Base-by-base conservation (phyloP, 2,888 invertebrate genomes). In the Drosophila anomelani region DNA sequence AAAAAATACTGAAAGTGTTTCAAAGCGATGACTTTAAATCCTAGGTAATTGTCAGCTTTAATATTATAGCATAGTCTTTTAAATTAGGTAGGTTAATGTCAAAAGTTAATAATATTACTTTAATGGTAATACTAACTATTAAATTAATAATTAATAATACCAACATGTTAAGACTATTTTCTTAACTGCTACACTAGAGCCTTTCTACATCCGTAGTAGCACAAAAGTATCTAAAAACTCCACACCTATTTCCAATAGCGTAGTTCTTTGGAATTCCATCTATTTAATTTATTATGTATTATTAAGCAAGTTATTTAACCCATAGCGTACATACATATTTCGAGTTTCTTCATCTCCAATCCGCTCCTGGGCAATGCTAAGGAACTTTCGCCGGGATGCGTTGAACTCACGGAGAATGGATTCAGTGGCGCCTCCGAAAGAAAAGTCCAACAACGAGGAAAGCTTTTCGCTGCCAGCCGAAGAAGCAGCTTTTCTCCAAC, bases 371-470 rank as follows among this genome's bases (percentile, higher is more conserved):
- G 1, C 2, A 26, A 34, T 43, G 26, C 38, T 23, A 44, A 26
- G 17, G 54, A 77, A 72, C 39, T 51, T 54, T 82, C 70, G 66
- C 72, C 77, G 47, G 72, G 74, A 83, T 88, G 80, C 88, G 80
- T 69, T 88, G 83, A 88, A 86, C 81, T 53, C 75, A 44, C 49
- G 66, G 57, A 44, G 51, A 41, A 38, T 26, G 17, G 9, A 43
- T 43, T 64, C 64, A 32, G 23, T 43, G 34, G 43, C 58, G 39
- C 20, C 26, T 20, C 17, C 20, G 17, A 38, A 39, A 12, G 20
- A 46, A 53, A 70, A 39, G 34, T 53, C 53, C 51, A 38, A 47
- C 36, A 32, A 26, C 15, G 57, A 23, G 47, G 10, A 75, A 78
- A 84, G 89, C 87, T 86, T 73, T 75, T 49, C 38, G 34, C 61